A percentile compares a stretch with the other conserved stretches of the same genome.
Evolutionary conservation across 2,888 invertebrate genomes (phyloP).

Genomic region (Rhagium mordax): DNA sequence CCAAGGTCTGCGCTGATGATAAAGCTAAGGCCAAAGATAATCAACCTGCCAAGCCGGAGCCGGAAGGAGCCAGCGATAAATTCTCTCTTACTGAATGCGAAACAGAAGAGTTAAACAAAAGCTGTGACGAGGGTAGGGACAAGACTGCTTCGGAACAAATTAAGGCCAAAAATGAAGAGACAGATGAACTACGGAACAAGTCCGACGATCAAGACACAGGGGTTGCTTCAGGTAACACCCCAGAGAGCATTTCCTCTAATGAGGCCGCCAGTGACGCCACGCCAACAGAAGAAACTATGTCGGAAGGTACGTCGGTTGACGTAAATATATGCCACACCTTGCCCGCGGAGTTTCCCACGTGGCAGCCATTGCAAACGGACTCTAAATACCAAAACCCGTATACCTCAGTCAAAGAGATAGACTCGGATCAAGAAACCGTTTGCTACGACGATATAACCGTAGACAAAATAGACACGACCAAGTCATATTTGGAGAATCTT

Average conservation of each 20-base stretch:
- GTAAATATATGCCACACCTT: not conserved
- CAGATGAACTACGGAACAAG: no score
- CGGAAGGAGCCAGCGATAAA: no score
- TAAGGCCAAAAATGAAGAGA: not conserved
- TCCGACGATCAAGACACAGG: no score
- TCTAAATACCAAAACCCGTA: not conserved
- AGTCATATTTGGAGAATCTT: conserved; percentile 21
- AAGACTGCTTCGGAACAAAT: no score
- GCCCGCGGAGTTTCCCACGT: not conserved
- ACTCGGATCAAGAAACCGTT: conserved; percentile 26
- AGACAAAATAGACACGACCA: conserved; percentile 28
- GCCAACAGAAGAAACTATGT: no score
- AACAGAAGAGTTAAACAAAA: not conserved
- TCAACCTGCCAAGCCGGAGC: no score
- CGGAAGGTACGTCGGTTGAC: no score
- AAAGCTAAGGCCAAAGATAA: not conserved
- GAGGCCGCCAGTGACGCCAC: no score
- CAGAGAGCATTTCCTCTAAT: no score
- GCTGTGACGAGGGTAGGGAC: not conserved
- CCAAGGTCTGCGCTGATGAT: not conserved
- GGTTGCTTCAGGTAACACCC: no score
- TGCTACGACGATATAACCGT: conserved; percentile 11
- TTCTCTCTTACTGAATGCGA: not conserved
- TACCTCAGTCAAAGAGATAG: not conserved
- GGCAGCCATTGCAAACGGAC: not conserved